phyloP scores from a whole-genome alignment of 2,888 invertebrate genomes.

The Hecatera dysodea region DNA sequence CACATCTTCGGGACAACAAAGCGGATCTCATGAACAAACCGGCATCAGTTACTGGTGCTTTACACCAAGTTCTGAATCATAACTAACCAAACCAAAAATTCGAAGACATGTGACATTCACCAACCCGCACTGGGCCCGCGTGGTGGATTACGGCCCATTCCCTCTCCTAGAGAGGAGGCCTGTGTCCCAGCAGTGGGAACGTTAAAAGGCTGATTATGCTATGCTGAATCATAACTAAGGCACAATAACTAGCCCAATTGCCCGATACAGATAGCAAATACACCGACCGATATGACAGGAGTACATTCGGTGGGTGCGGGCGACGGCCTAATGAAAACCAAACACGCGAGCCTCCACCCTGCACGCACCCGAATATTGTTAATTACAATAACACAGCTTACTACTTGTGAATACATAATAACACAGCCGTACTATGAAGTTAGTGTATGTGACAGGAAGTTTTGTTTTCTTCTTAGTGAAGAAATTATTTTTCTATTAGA shows the following conservation, averaged over 20 bases:
- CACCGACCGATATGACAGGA: slow-evolving; percentile 70
- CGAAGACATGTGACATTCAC: too few relatives aligned
- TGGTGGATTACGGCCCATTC: too few relatives aligned
- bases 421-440: slow-evolving; percentile 52
- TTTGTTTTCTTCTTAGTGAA: slow-evolving; percentile 28
- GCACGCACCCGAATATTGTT: slow-evolving; percentile 72
- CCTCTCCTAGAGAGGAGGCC: too few relatives aligned
- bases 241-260: slow-evolving; percentile 40
- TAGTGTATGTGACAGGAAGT: slow-evolving; percentile 44
- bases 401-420: too few relatives aligned
- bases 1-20: background rate
- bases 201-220: too few relatives aligned
- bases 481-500: slow-evolving; percentile 30
- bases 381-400: slow-evolving; percentile 73
- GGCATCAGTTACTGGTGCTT: too few relatives aligned
- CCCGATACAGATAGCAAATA: slow-evolving; percentile 69
- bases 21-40: background rate
- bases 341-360: slow-evolving; percentile 85
- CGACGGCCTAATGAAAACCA: slow-evolving; percentile 84
- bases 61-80: slow-evolving; percentile 26
- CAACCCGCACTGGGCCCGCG: too few relatives aligned
- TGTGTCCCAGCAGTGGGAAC: too few relatives aligned
- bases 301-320: slow-evolving; percentile 79
- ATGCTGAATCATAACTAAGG: slow-evolving; percentile 22
- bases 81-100: too few relatives aligned